Conservation (phyloP, 2,113 vertebrate genomes). For the Vulpes lagopus region DNA sequence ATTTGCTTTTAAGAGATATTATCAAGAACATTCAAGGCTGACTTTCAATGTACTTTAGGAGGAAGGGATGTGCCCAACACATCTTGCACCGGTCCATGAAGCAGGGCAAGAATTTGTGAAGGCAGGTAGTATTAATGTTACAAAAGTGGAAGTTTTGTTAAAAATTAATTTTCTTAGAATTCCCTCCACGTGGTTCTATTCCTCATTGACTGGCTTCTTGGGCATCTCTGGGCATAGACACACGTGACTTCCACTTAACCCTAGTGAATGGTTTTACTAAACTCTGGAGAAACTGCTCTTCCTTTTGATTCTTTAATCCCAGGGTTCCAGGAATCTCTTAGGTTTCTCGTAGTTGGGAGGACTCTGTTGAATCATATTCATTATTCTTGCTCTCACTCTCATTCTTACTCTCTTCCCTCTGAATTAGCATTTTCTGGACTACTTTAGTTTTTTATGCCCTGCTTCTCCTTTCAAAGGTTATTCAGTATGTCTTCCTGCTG, state of each 20-base stretch:
- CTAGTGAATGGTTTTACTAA: neutral
- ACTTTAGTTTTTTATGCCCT: neutral
- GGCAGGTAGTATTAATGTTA: neutral
- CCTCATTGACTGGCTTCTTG: neutral
- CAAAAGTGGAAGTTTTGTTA: neutral
- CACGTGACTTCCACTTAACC: neutral
- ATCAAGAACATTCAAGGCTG: neutral
- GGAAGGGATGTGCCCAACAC: neutral
- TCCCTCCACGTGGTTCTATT: neutral
- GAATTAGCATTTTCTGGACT: neutral
- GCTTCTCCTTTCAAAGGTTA: neutral
- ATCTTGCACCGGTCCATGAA: neutral
- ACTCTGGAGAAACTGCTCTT: neutral
- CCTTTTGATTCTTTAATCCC: neutral
- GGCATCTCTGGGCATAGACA: neutral
- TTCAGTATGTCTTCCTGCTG: neutral
- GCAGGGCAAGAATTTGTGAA: neutral
- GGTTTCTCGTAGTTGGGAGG: neutral
- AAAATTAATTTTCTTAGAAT: neutral
- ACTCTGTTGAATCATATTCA: neutral
- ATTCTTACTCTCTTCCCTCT: neutral
- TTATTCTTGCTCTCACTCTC: neutral
- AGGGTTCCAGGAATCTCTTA: neutral
- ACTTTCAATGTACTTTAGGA: slow-evolving; percentile 28
- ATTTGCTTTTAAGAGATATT: slow-evolving; percentile 11